phyloP scores from a whole-genome alignment of 1,140 invertebrate species.

The Drosophila sproati region DNA sequence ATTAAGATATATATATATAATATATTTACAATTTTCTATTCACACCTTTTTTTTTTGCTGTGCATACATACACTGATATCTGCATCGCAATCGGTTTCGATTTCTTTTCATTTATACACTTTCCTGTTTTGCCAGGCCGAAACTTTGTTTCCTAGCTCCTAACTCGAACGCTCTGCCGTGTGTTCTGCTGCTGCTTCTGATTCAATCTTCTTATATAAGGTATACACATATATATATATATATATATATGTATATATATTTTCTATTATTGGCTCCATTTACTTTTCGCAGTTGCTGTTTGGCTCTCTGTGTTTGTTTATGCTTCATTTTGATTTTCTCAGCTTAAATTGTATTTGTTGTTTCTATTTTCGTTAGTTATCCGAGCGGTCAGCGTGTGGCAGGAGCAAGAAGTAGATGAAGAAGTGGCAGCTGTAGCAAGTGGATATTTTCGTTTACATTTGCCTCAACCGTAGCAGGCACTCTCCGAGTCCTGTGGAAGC shows the following conservation, averaged over 20 bases:
- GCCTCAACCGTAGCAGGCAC: constrained; percentile 11
- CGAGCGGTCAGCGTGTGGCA: constrained; percentile 17
- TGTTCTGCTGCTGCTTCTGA: not conserved
- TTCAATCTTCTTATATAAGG: constrained; percentile 33
- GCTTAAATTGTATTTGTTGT: constrained; percentile 80
- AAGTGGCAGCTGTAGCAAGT: constrained; percentile 15
- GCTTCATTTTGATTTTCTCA: constrained; percentile 79
- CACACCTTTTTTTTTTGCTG: not conserved
- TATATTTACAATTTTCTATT: not conserved
- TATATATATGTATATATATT: constrained; percentile 35
- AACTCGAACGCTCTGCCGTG: not conserved
- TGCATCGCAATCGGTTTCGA: constrained; percentile 68
- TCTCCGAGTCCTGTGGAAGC: constrained; percentile 5
- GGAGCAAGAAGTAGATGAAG: not conserved
- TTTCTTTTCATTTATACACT: constrained; percentile 82
- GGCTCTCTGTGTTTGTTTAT: constrained; percentile 67
- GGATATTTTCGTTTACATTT: constrained; percentile 58
- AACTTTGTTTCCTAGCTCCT: not conserved
- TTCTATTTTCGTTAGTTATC: constrained; percentile 74
- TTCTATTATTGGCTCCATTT: constrained; percentile 81
- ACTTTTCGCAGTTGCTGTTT: constrained; percentile 53
- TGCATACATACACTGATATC: not conserved
- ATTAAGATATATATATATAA: not conserved
- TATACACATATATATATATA: constrained; percentile 38
- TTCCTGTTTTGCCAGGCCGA: constrained; percentile 52